phyloP scores from a whole-genome alignment of 2,113 vertebrate genomes.

The Leptobrachium ailaonicum region DNA sequence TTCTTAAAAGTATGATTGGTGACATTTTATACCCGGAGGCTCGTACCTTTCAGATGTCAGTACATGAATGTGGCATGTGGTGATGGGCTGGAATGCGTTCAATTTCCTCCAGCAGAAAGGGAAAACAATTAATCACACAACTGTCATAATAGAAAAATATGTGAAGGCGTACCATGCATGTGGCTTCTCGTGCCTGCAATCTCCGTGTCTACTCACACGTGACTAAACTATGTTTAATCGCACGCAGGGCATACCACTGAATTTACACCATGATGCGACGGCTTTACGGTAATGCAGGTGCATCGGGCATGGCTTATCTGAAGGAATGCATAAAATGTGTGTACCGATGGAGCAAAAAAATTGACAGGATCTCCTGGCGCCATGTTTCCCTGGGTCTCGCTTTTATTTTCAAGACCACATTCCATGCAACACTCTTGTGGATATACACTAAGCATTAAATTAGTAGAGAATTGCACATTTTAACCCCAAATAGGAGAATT shows the following conservation, averaged over 20 bases:
- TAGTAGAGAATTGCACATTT: no score
- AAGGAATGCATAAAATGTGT: constrained; percentile 25
- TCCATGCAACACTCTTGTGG: no score
- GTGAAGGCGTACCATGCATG: not conserved
- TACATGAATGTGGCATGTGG: constrained; percentile 41
- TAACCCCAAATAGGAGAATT: no score
- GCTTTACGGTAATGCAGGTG: not conserved
- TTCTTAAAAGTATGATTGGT: constrained; percentile 19
- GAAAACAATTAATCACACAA: constrained; percentile 39
- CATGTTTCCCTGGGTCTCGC: no score
- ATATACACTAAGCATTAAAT: no score
- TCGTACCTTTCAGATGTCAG: constrained; percentile 17
- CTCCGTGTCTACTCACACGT: not conserved
- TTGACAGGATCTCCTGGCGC: no score
- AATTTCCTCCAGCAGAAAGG: constrained; percentile 23
- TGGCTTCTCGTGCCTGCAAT: not conserved
- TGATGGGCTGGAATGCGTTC: constrained; percentile 35
- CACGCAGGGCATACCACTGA: not conserved
- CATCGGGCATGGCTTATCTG: constrained; percentile 5
- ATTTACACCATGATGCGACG: not conserved
- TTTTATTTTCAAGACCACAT: no score
- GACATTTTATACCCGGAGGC: constrained; percentile 12
- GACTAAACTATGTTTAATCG: not conserved
- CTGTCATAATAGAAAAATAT: constrained; percentile 24
- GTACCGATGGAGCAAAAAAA: not conserved